phyloP scores from a whole-genome alignment of 2,888 invertebrate species.

The Pseudococcus jackbeardsleyi region DNA sequence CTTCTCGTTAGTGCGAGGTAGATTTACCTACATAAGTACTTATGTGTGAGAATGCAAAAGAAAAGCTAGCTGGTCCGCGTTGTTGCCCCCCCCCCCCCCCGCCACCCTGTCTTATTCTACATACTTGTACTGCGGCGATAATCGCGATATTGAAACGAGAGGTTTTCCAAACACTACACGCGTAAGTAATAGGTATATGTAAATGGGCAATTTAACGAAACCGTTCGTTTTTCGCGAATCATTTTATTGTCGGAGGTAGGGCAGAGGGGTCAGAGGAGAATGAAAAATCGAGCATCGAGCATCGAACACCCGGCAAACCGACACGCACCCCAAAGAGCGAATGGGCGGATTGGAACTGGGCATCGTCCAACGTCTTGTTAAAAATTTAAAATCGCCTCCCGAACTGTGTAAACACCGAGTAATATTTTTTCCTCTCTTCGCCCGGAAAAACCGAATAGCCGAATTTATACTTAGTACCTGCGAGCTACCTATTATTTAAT shows the following conservation, averaged over 20 bases:
- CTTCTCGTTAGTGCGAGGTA: background rate
- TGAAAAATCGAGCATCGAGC: too few relatives aligned
- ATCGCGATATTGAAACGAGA: too few relatives aligned
- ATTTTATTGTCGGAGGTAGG: too few relatives aligned
- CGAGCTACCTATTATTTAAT: conserved; percentile 8
- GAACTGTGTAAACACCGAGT: conserved; percentile 1
- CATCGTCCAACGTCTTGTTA: conserved; percentile 9
- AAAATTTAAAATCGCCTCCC: conserved; percentile 19
- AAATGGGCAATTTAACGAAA: too few relatives aligned
- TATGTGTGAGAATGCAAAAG: background rate
- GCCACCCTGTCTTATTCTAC: too few relatives aligned
- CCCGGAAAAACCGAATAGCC: background rate
- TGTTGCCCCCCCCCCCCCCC: background rate
- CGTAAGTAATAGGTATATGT: too few relatives aligned
- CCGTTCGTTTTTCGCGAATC: too few relatives aligned
- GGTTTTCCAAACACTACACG: too few relatives aligned
- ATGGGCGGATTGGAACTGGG: background rate
- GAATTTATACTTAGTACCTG: background rate
- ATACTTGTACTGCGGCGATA: too few relatives aligned
- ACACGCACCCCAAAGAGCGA: too few relatives aligned
- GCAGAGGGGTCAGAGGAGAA: too few relatives aligned
- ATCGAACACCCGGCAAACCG: too few relatives aligned
- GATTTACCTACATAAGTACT: background rate
- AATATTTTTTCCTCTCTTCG: conserved; percentile 2
- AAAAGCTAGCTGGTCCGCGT: background rate